Base-by-base conservation (phyloP, 1,140 invertebrate species). In the Lasioglossum albipes region DNA sequence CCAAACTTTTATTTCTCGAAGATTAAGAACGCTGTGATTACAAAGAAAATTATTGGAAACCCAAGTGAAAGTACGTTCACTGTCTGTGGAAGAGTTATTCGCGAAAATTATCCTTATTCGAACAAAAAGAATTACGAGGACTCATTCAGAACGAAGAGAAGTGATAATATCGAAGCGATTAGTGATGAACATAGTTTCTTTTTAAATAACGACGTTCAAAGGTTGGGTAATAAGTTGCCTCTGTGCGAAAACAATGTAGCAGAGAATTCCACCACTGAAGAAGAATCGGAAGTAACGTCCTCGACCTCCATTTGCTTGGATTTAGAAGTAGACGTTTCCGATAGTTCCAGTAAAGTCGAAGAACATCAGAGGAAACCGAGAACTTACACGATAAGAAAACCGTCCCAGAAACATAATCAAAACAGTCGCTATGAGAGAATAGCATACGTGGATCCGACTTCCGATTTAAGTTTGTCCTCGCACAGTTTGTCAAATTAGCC, bases 381-480 rank as follows among this genome's bases (percentile, higher is more conserved):
- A n/a, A 83, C 81, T 0, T 83, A 84, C 20, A 42, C 79, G 1
- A 18, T 84, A 71, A 70, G 13, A 7, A 79, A 57, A 64, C 61
- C 16, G 16, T 45, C 7, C 2, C 18, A 36, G 1, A 59, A 67
- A 22, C 22, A 13, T 22, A 59, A 66, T 22, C 2, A 54, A 2
- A 49, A 67, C 5, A 54, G 66, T 45, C 41, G 41, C 5, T 52
- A 42, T 9, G 77, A 79, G 0, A 65, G 9, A 22, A 20, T 74
- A 12, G 2, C 49, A 49, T 66, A 45, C 7, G 49, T 66, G 3
- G 70, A 27, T 0, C 18, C 18, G 4, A 59, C 22, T 49, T 79
- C 77, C 7, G 36, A 74, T 0, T 45, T 79, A 13, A 74, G 6
- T 20, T 41, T 79, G 4, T 74, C 62, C 12, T 79, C 70, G 0